Percentiles rank a stretch among this genome's conserved stretches.
Conservation (phyloP, 1,140 invertebrate species). For the Drosophila burlai region DNA sequence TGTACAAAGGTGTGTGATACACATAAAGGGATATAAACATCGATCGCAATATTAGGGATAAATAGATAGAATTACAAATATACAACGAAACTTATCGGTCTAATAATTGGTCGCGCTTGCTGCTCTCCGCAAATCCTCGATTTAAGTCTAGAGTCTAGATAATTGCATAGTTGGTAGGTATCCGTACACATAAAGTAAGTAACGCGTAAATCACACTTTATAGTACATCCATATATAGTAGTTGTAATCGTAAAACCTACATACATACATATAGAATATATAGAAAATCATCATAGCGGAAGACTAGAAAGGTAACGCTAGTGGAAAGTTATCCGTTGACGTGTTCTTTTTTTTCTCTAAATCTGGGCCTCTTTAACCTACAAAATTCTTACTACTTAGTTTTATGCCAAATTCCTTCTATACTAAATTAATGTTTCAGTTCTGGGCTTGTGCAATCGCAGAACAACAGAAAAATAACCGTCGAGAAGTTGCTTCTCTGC, state of each 20-base stretch:
- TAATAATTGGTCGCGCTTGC: constrained; percentile 71
- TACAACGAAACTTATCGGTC: constrained; percentile 57
- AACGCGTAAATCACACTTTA: constrained; percentile 75
- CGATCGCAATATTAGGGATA: constrained; percentile 20
- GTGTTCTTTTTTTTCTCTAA: constrained; percentile 44
- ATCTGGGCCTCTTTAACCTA: constrained; percentile 22
- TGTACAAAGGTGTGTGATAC: constrained; percentile 56
- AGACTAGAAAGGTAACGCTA: constrained; percentile 82
- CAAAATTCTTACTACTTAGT: constrained; percentile 63
- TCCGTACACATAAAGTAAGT: constrained; percentile 63
- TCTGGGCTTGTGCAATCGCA: constrained; percentile 42
- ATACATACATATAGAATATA: constrained; percentile 34
- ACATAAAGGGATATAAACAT: constrained; percentile 31
- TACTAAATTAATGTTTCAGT: constrained; percentile 27
- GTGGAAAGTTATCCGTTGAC: constrained; percentile 76
- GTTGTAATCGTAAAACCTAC: constrained; percentile 36
- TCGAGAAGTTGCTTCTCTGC: constrained; percentile 55
- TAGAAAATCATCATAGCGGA: constrained; percentile 72
- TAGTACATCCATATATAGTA: constrained; percentile 33
- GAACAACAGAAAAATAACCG: constrained; percentile 51
- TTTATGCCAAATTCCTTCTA: constrained; percentile 50
- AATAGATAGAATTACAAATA: constrained; percentile 33
- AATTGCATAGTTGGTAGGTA: constrained; percentile 74
- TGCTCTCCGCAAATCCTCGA: constrained; percentile 6
- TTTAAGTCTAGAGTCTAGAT: constrained; percentile 60